Conservation (phyloP, 2,113 vertebrate genomes). For the Chloropsis cyanopogon region DNA sequence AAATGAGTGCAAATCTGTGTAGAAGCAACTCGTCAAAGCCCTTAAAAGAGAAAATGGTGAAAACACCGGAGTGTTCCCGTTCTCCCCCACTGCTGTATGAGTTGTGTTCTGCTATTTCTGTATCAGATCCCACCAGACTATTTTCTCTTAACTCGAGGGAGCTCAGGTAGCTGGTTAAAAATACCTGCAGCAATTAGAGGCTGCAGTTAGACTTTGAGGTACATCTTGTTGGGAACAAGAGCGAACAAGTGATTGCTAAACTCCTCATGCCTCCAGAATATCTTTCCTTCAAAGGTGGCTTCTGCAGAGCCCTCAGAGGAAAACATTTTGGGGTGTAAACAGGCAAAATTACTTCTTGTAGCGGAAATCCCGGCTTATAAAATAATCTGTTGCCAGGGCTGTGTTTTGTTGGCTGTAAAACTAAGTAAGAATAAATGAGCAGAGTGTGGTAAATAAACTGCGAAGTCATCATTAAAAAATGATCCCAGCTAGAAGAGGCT, state of each 20-base stretch:
- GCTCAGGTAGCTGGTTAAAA: neutral
- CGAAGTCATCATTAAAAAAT: slow-evolving; percentile 46
- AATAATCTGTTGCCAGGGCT: neutral
- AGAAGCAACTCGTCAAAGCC: neutral
- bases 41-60: neutral
- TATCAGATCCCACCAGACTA: neutral
- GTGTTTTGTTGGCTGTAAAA: neutral
- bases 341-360: neutral
- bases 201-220: neutral
- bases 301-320: neutral
- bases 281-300: neutral
- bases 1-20: neutral
- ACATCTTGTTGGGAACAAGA: neutral
- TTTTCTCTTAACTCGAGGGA: neutral
- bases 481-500: slow-evolving; percentile 16
- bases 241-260: neutral
- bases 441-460: slow-evolving; percentile 33
- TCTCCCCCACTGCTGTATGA: neutral
- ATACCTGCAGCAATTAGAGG: neutral
- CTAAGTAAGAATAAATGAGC: neutral
- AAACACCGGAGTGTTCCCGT: neutral
- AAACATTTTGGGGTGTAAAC: neutral
- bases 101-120: neutral
- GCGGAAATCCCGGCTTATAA: neutral
- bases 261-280: neutral